Conservation (phyloP, 2,113 vertebrate species). For the Pimephales promelas region DNA sequence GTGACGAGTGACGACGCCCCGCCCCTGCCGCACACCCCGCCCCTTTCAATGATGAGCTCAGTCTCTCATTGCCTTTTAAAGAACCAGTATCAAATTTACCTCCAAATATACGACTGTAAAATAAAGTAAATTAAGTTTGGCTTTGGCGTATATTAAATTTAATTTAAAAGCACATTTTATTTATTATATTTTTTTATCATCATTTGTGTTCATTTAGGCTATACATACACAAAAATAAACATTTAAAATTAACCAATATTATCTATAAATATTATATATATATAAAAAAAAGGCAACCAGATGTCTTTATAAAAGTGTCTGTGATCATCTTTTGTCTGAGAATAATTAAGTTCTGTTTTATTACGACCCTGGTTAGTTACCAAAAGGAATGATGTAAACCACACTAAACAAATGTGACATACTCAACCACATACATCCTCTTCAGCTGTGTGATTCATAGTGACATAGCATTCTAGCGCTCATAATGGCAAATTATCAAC, state of each 20-base stretch:
- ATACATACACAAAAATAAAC: constrained; percentile 37
- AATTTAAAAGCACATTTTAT: background rate
- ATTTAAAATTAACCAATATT: background rate
- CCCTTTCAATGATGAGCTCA: constrained; percentile 11
- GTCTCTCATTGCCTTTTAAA: constrained; percentile 62
- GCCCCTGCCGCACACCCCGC: background rate
- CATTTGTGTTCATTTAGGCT: background rate
- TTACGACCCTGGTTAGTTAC: background rate
- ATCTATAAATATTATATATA: too few relatives aligned
- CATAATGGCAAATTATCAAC: background rate
- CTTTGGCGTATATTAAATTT: background rate
- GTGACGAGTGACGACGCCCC: background rate
- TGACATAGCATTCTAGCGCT: background rate
- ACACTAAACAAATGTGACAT: constrained; percentile 7
- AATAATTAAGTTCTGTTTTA: background rate
- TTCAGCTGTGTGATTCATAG: constrained; percentile 1
- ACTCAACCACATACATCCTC: constrained; percentile 17
- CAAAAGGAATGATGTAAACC: constrained; percentile 7
- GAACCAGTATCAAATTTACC: constrained; percentile 47
- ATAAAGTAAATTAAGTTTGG: background rate
- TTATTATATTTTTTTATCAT: background rate
- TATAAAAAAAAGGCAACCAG: background rate
- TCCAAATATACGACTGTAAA: background rate
- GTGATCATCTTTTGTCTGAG: background rate
- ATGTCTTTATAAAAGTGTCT: background rate